Conservation (phyloP, 2,113 vertebrate species). For the Tachysurus vachellii region DNA sequence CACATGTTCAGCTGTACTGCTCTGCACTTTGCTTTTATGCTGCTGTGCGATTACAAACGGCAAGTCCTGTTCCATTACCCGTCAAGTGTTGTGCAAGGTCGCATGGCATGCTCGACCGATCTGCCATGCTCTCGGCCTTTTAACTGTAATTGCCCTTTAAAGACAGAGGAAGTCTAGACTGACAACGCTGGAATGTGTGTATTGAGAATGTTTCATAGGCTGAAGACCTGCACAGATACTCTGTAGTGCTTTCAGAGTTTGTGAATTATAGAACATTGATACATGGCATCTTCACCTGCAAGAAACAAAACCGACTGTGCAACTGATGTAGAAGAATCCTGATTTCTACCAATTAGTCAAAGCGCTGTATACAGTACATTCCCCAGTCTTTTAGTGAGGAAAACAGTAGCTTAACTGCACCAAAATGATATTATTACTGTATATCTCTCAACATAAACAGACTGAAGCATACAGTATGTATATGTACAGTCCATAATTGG, state of each 20-base stretch:
- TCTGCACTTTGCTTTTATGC: constrained; percentile 36
- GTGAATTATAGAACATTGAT: not conserved
- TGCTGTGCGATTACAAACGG: constrained; percentile 47
- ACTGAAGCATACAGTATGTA: too few relatives aligned
- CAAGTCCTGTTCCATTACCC: constrained; percentile 55
- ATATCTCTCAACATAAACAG: not conserved
- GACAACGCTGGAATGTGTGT: not conserved
- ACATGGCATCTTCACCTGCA: not conserved
- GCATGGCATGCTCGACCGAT: constrained; percentile 40
- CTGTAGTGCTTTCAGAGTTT: not conserved
- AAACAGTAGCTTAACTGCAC: not conserved
- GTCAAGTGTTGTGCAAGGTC: constrained; percentile 55
- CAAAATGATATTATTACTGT: not conserved
- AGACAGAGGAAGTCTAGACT: not conserved
- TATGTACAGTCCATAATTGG: not conserved
- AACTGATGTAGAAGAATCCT: not conserved
- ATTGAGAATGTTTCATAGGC: not conserved
- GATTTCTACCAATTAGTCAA: not conserved
- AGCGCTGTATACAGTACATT: not conserved
- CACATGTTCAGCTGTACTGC: constrained; percentile 32
- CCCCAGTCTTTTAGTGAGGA: not conserved
- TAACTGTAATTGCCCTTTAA: constrained; percentile 45
- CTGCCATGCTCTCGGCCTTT: constrained; percentile 45
- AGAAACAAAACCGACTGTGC: not conserved
- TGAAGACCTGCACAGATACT: not conserved